Evolutionary conservation across 2,888 invertebrate genomes (phyloP).

Genomic region (Tachina grossa): DNA sequence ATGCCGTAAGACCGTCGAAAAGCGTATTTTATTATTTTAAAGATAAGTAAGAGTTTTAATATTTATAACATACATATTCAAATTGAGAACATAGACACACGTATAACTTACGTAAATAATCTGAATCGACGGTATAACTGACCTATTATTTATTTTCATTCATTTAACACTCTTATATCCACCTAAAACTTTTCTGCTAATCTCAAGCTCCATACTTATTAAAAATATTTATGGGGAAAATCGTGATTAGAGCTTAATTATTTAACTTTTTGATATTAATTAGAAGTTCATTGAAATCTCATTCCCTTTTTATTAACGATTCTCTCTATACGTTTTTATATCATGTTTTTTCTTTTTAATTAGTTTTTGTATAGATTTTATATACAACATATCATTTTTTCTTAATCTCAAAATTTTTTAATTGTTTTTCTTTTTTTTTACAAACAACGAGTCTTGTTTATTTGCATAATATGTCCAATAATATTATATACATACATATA

Average conservation of each 20-base stretch:
- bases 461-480: conserved; percentile 36
- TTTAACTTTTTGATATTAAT: too few species aligned
- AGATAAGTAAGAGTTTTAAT: not conserved
- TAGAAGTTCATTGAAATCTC: not conserved
- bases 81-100: conserved; percentile 7
- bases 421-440: not conserved
- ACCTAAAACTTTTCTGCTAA: not conserved
- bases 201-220: too few species aligned
- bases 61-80: conserved; percentile 11
- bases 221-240: too few species aligned
- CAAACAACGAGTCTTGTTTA: conserved; percentile 23
- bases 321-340: not conserved
- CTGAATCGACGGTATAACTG: conserved; percentile 38
- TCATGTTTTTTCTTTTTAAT: not conserved
- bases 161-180: not conserved
- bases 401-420: not conserved
- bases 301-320: not conserved
- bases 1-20: conserved; percentile 97
- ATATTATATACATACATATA: conserved; percentile 47
- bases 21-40: conserved; percentile 95
- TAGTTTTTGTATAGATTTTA: conserved; percentile 50
- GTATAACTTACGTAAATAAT: conserved; percentile 7
- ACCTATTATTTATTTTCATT: conserved; percentile 36
- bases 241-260: not conserved
- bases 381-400: not conserved